Evolutionary conservation across 53 echinoderm and acorn worm species (phyloP), one percentile per base, ranked within the genome.

Genomic region (Mesocentrotus franciscanus): DNA sequence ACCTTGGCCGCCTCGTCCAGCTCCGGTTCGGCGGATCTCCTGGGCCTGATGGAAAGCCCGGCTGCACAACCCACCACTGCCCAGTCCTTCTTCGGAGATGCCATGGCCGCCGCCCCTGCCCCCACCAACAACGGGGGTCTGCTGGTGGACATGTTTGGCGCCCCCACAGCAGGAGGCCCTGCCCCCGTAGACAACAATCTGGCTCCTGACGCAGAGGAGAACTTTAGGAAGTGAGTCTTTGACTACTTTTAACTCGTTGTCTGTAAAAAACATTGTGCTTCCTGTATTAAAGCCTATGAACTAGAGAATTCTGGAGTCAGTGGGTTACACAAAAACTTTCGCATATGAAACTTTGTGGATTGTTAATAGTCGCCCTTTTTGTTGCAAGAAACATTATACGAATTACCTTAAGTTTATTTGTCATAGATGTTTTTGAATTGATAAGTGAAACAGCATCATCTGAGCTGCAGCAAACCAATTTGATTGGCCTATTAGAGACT

Each of bases 161-260:
- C 68, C 24, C 85, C 85, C 0, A 56, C 62, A 16, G 71, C 66
- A n/a, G 89, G 89, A 60, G 71, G 92, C 20, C 85, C 91, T 33
- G 90, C 85, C 3, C 92, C 70, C 1, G 92, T 95, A 61, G 83
- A 78, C 60, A 22, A 39, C 78, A 59, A 94, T 56, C 90, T 98
- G 81, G 33, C 97, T 17, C 85, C 97, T 6, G 96, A 96, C 30
- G 97, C 98, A 1, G 98, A 99, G 92, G 99, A 97, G 71, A 98
- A 97, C 84, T 98, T 95, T 92, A 93, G 35, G 56, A 98, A 97
- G 98, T 98, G 29, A 97, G 98, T 58, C 20, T 24, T 39, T 39
- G 39, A 39, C 39, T 39, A 30, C 39, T 39, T 39, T 39, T 1
- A 71, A 1, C 71, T 26, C 71, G 3, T 71, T 39, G 39, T 39